Evolutionary conservation across 2,888 invertebrate genomes (phyloP).

Genomic region (Trissonchulus latispiculum): DNA sequence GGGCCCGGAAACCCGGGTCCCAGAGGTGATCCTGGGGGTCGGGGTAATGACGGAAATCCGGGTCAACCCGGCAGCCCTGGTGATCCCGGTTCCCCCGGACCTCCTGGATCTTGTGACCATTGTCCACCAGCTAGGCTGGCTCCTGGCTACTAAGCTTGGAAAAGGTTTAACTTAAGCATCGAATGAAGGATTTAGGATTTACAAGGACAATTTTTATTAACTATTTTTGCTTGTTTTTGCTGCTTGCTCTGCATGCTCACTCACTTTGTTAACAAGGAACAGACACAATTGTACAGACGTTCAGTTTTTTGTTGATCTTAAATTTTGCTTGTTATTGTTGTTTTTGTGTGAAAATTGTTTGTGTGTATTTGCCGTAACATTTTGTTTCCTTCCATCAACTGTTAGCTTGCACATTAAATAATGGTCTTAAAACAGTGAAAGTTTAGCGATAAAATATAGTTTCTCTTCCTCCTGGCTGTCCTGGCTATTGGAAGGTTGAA

Average conservation of each 20-base stretch:
- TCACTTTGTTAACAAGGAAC: background rate
- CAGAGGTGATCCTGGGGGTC: constrained; percentile 24
- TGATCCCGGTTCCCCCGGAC: background rate
- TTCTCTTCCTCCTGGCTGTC: too few relatives aligned
- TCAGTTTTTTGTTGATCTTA: background rate
- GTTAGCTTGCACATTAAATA: background rate
- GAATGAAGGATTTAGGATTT: too few relatives aligned
- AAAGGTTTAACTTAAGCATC: too few relatives aligned
- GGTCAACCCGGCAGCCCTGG: background rate
- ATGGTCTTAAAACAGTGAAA: too few relatives aligned
- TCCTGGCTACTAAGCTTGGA: background rate
- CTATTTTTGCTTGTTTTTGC: too few relatives aligned
- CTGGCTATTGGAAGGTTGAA: too few relatives aligned
- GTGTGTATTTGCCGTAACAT: too few relatives aligned
- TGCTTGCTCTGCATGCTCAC: background rate
- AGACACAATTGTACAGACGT: background rate
- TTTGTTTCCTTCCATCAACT: background rate
- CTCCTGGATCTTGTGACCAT: background rate
- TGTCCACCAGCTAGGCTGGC: background rate
- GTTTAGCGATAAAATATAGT: too few relatives aligned
- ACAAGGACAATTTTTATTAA: too few relatives aligned
- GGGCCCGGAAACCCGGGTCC: constrained; percentile 32
- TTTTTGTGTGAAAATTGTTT: background rate
- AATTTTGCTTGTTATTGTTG: background rate
- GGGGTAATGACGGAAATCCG: background rate